Evolutionary conservation across 2,797 vertebrate genomes (phyloP), one percentile per base, ranked within the genome.

Genomic region (Atherinosoma microstoma): DNA sequence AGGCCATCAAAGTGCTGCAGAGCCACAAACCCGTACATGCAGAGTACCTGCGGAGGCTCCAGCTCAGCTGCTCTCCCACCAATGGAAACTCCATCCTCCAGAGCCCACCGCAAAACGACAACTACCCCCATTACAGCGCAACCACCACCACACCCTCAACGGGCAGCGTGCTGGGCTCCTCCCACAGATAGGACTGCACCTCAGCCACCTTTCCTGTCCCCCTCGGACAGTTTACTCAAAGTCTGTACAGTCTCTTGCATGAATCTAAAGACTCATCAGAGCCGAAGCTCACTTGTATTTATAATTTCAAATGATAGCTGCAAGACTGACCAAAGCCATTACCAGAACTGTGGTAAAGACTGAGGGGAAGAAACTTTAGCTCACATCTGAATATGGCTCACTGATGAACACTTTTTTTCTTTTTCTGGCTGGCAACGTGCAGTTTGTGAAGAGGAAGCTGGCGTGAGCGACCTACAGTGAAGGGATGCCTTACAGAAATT

Each of bases 11-110:
- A 92, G 95, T 99, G 69, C 96, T 99, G 80, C 98, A 99, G 94
- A 96, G 95, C 91, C 96, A 99, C 94, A 99, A 99, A 88, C 98
- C 98, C 0, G 97, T 99, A 73, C 98, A 99, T 9, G 98, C 98
- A 0, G 97, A 99, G 78, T 99, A 99, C 87, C 94, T 99, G 93
- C 95, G 97, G 92, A 95, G 96, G 85, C 95, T 99, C 72, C 97
- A 98, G 94, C 94, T 97, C 89, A 96, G 94, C 80, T 98, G 96
- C 89, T 96, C 97, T 11, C 93, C 97, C 47, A 95, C 95, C 80
- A 98, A 98, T 34, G 97, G 98, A 35, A 99, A 99, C 92, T 95
- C 96, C 77, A 94, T 97, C 42, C 96, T 97, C 76, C 91, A 97
- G 0, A 83, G 84, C 80, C 93, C 96, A 40, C 92, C 95, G 0